These are phyloP conservation scores for Drosophila erecta DNA, from an alignment of 1,140 invertebrate genomes.

Conservation along the genomic window DNA sequence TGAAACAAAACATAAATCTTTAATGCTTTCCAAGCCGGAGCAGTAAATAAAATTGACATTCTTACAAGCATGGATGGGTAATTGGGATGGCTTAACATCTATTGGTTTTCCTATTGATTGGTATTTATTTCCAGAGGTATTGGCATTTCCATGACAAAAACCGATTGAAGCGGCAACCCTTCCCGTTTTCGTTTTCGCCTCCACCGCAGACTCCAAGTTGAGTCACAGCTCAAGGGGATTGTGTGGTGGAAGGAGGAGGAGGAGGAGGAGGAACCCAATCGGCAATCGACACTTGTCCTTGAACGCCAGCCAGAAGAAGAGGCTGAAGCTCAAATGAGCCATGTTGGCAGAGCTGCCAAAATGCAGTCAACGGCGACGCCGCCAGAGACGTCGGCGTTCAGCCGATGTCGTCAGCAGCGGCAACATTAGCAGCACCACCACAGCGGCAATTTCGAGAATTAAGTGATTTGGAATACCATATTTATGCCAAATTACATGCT, in stretches of 20 bases:
- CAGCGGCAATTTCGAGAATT: not conserved
- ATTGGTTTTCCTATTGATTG: too few relatives aligned
- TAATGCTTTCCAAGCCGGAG: not conserved
- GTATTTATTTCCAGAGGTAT: not conserved
- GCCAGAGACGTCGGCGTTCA: constrained; percentile 57
- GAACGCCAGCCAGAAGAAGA: constrained; percentile 59
- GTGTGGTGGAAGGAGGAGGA: not conserved
- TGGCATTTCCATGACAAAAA: constrained; percentile 12
- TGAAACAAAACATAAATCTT: not conserved
- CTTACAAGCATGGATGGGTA: not conserved
- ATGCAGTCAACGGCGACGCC: constrained; percentile 67
- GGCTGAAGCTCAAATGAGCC: constrained; percentile 31
- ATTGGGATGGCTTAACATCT: not conserved
- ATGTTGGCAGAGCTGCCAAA: constrained; percentile 63
- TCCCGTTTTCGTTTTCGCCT: not conserved
- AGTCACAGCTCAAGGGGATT: constrained; percentile 12
- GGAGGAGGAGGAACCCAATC: constrained; percentile 22
- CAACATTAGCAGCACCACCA: not conserved
- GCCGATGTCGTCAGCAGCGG: constrained; percentile 47
- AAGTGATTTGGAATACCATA: not conserved
- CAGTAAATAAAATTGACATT: not conserved
- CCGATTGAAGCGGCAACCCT: constrained; percentile 12
- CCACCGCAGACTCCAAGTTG: constrained; percentile 18
- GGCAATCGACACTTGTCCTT: constrained; percentile 71
- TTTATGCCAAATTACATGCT: not conserved